phyloP scores from a whole-genome alignment of 92 coral and sea anemone genomes.

The Meandrina meandrites region DNA sequence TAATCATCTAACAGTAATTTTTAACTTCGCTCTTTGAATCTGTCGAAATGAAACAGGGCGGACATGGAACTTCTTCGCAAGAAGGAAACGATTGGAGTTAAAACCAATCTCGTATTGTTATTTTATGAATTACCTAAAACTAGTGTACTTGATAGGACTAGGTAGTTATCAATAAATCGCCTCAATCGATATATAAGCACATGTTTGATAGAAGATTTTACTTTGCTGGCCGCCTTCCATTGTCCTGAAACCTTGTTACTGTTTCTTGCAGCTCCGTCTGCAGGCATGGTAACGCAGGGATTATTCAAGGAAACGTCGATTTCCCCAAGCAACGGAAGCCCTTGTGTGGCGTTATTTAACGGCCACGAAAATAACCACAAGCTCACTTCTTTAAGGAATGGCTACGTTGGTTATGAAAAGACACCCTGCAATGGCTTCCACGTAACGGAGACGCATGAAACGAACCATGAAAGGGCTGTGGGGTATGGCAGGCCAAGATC shows the following conservation, averaged over 20 bases:
- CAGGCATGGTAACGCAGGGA: background rate
- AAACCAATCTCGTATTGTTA: background rate
- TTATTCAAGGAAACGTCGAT: background rate
- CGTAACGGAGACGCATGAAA: background rate
- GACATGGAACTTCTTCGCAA: background rate
- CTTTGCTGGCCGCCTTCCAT: background rate
- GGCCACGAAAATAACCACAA: constrained; percentile 17
- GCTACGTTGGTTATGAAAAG: background rate
- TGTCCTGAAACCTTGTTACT: background rate
- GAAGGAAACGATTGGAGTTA: background rate
- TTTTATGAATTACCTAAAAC: no score
- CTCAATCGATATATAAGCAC: no score
- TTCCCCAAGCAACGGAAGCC: constrained; percentile 13
- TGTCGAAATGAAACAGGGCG: background rate
- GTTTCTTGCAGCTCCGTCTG: constrained; percentile 3
- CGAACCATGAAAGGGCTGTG: constrained; percentile 25
- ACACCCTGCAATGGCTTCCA: constrained; percentile 19
- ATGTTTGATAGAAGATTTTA: no score
- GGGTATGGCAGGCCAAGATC: constrained; percentile 34
- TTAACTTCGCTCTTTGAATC: background rate
- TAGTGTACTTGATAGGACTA: no score
- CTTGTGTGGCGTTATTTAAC: background rate
- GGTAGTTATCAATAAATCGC: no score
- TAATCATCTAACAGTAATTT: background rate
- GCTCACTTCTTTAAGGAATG: background rate